Conservation (phyloP, 2,888 invertebrate species). For the Thumatha senex region DNA sequence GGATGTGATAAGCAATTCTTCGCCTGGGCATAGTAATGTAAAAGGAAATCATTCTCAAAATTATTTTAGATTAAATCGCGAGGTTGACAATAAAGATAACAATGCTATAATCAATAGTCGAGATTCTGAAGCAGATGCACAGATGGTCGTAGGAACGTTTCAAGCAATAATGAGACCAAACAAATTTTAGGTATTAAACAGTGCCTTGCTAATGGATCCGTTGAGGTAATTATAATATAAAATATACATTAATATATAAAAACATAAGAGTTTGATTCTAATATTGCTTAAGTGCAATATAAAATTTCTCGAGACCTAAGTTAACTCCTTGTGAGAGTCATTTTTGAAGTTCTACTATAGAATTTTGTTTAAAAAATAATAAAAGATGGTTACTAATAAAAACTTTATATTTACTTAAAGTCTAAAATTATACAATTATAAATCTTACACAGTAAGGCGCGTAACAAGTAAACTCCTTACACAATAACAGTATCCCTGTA, state of each 20-base stretch:
- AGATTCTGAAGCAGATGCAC: not conserved
- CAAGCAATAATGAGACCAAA: conserved; percentile 10
- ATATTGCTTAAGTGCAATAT: no score
- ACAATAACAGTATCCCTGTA: no score
- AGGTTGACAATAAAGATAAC: not conserved
- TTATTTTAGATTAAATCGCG: not conserved
- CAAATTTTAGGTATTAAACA: not conserved
- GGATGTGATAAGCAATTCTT: not conserved
- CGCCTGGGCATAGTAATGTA: not conserved
- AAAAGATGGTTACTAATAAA: not conserved
- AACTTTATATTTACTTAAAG: conserved; percentile 1
- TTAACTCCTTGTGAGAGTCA: not conserved
- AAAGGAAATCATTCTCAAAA: not conserved
- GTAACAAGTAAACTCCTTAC: no score
- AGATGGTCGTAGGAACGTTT: conserved; percentile 4
- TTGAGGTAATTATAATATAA: no score
- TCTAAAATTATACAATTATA: conserved; percentile 5
- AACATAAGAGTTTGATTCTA: no score
- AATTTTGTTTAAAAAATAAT: not conserved
- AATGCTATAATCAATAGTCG: not conserved
- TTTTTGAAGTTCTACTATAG: not conserved
- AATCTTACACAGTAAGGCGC: conserved; percentile 6
- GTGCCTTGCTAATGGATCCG: not conserved
- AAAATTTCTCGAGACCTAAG: not conserved
- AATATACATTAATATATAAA: not conserved